Evolutionary conservation across 1,140 invertebrate genomes (phyloP), one percentile per base, ranked within the genome.

Genomic region (Lerema accius): DNA sequence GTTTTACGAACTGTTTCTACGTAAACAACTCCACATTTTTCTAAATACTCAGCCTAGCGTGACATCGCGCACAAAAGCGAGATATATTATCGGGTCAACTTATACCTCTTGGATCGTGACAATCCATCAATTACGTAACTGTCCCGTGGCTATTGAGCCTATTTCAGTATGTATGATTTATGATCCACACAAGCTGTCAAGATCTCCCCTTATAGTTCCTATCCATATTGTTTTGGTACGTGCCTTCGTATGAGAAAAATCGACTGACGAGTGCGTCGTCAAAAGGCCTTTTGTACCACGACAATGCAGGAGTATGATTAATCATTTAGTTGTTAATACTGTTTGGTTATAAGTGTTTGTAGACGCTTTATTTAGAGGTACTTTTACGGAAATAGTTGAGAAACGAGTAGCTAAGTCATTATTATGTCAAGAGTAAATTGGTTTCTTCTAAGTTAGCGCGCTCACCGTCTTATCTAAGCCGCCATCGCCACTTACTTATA

Each of bases 101-200:
- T 53, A 35, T 61, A 62, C 19, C 11, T 45, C 26, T 46, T 61
- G 43, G 49, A 37, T 23, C 40, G 51, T 63, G 50, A 63, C 61
- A 55, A 58, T 63, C 61, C 49, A 63, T 63, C 61, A 63, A 63
- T 63, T 63, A 63, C 61, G 35, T 58, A 58, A 58, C 28, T 55
- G 50, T 53, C 50, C 45, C 59, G 23, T 45, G 15, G 28, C 42
- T 40, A 39, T 53, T 58, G 55, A 45, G 46, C 42, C 50, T 48
- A 55, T 53, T 63, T 55, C 39, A 15, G 50, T 35, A 37, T 63
- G 35, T 55, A 63, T 63, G 50, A 63, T 63, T 56, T 63, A 63
- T 63, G 50, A 55, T 26, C 42, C 23, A 50, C 28, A 58, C 11
- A 58, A 9, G 45, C 46, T 37, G 55, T 59, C 43, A 35, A 59